A percentile compares a stretch with the other conserved stretches of the same genome.
Evolutionary conservation across 2,888 invertebrate genomes (phyloP).

Genomic region (Allygus modestus): DNA sequence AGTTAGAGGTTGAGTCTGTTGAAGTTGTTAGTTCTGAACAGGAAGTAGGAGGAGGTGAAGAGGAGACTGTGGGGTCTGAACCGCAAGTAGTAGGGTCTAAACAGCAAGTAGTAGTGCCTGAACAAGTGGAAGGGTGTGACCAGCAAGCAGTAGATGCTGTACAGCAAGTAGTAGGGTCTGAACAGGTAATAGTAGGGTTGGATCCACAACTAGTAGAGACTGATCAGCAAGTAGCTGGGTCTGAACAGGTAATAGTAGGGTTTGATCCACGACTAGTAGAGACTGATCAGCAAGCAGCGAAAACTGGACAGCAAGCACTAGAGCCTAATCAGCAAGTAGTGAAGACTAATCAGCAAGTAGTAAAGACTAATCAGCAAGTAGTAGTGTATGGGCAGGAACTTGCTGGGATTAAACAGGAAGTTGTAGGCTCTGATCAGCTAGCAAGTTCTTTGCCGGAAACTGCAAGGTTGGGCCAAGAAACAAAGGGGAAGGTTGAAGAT

Average conservation of each 20-base stretch:
- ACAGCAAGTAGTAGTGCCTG: neutral
- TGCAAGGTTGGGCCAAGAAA: neutral
- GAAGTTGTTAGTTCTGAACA: conserved; percentile 29
- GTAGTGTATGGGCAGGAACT: neutral
- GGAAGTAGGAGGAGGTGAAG: neutral
- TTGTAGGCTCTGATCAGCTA: neutral
- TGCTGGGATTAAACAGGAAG: neutral
- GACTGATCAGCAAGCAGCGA: neutral
- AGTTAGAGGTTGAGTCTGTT: neutral
- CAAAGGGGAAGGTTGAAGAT: neutral
- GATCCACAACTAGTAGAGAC: neutral
- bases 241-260: neutral
- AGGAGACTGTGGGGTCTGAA: neutral
- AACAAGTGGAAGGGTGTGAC: neutral
- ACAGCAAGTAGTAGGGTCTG: neutral
- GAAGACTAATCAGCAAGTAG: neutral
- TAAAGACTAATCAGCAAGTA: neutral
- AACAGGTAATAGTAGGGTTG: neutral
- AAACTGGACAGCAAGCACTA: neutral
- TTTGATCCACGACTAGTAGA: neutral
- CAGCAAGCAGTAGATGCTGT: neutral
- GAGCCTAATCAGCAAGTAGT: neutral
- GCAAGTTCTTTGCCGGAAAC: neutral
- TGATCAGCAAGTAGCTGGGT: neutral
- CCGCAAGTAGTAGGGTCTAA: neutral